Conservation (phyloP, 2,113 vertebrate genomes). For the Pollachius pollachius region DNA sequence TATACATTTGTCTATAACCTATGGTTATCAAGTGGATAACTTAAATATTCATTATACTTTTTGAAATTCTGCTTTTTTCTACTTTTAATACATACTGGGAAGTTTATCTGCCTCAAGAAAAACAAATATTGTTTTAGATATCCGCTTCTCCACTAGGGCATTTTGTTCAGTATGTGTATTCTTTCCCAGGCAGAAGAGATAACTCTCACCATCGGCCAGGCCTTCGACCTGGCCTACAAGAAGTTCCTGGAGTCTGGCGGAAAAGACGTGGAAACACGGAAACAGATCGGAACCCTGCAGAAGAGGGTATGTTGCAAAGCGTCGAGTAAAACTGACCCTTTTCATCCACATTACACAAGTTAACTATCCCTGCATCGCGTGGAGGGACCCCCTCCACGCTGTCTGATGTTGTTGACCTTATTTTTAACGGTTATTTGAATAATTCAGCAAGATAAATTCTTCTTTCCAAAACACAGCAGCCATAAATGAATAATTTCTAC, state of each 20-base stretch:
- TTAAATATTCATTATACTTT: too few relatives aligned
- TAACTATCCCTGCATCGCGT: background rate
- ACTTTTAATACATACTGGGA: too few relatives aligned
- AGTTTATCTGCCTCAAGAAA: background rate
- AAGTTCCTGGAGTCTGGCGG: conserved; percentile 98
- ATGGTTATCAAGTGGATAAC: too few relatives aligned
- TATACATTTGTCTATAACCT: too few relatives aligned
- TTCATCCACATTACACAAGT: background rate
- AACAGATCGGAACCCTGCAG: conserved; percentile 93
- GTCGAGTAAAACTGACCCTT: background rate
- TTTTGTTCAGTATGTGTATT: background rate
- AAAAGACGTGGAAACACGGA: conserved; percentile 97
- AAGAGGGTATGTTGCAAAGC: conserved; percentile 82
- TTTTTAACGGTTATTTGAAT: too few relatives aligned
- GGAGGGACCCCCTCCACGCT: too few relatives aligned
- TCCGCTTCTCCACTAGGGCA: too few relatives aligned
- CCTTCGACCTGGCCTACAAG: conserved; percentile 97
- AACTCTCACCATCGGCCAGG: conserved; percentile 97
- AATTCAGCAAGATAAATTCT: too few relatives aligned
- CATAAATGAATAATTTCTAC: too few relatives aligned
- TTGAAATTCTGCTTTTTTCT: too few relatives aligned
- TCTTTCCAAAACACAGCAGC: too few relatives aligned
- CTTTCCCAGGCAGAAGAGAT: conserved; percentile 89
- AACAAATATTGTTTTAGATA: background rate
- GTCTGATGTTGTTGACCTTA: too few relatives aligned